Evolutionary conservation across 2,113 vertebrate genomes (phyloP), one percentile per base, ranked within the genome.

Genomic region (Xiphophorus hellerii): DNA sequence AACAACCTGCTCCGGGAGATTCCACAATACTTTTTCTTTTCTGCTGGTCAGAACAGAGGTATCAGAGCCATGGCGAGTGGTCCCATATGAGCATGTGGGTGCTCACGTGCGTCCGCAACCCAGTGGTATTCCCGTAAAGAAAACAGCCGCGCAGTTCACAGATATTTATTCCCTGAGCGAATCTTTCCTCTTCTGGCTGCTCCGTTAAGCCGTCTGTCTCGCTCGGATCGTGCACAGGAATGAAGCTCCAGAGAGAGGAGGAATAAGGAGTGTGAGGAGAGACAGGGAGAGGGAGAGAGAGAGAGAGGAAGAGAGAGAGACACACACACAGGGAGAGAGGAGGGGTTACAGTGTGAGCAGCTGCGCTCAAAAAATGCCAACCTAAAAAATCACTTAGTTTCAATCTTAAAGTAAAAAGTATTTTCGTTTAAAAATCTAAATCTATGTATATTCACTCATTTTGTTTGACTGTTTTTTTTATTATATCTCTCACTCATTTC

Each of bases 161-260:
- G 73, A 78, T 66, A 58, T 90, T 68, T 92, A 91, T 90, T 94
- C 94, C 93, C 93, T 94, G 93, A 94, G 93, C 91, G 89, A 92
- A 86, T 89, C 62, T 39, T 64, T 92, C 90, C 73, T 86, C 80
- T 87, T 74, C 69, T 58, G 72, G 82, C 76, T 75, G 77, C 74
- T 77, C 85, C 42, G 73, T 67, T 39, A 69, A 83, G 80, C 66
- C 83, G 89, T 85, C 81, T 88, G 92, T 84, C 85, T 78, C 88
- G 84, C 88, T 92, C 84, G 83, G 80, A 77, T 89, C 82, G 86
- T 92, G 90, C 90, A 69, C 82, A 92, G 92, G 93, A 94, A 94
- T 93, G 92, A 93, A 82, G 85, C 84, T 66, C 77, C 77, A 75
- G 69, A 70, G 79, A 75, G 82, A 74, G 82, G 68, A 82, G 77